Base-by-base conservation (phyloP, 1,140 invertebrate genomes). In the Trichonephila clavipes region DNA sequence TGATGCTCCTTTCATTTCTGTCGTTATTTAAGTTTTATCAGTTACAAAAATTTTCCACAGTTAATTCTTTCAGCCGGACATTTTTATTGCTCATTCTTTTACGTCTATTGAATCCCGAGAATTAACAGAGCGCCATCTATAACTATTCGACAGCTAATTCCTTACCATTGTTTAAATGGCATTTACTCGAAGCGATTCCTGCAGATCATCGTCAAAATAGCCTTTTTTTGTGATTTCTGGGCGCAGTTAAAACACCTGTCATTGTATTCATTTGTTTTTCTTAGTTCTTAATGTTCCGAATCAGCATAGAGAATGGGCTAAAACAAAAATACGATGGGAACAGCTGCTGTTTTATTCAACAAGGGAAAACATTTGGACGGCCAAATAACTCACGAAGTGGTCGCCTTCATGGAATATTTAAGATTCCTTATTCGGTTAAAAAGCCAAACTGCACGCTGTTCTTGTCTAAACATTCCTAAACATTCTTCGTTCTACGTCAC, bases 331-430 rank as follows among this genome's bases (percentile, higher is more conserved):
- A 24, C 16, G 4, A 28, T 18, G 72, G 72, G 72, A 18, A 12
- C 72, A 77, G 72, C 72, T 77, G 72, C 72, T 77, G 72, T 77
- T 77, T 77, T 77, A 77, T 77, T 77, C 72, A 77, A 77, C 72
- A 77, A 77, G 72, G 24, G 66, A 69, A 69, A 69, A 69, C 66
- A 69, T 69, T 69, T 8, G 66, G 66, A 69, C 66, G 28, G 72
- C 72, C 72, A 34, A 77, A 40, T 40, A 40, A 77, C 72, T 77
- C 72, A 77, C 72, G 72, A 40, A 77, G 16, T 28, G 28, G 72
- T 19, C 72, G 72, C 14, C 72, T 77, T 77, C 72, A 77, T 77
- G 28, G 72, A 77, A 77, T 77, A 77, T 77, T 77, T 77, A 77
- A 77, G 72, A 77, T 77, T 77, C 72, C 72, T 77, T 77, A 34